Conservation (phyloP, 2,797 vertebrate genomes). For the Micrastur ruficollis region DNA sequence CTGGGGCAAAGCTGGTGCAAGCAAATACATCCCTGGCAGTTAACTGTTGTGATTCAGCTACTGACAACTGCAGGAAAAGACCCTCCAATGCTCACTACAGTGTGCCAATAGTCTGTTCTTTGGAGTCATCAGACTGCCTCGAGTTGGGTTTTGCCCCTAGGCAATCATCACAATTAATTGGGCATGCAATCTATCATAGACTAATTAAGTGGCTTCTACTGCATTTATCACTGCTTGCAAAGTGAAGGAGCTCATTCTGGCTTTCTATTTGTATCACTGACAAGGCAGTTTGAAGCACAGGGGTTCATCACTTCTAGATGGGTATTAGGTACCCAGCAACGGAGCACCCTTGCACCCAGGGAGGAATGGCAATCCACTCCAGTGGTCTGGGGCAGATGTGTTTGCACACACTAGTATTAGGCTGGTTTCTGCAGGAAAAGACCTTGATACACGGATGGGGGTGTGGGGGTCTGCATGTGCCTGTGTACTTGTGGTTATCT, state of each 20-base stretch:
- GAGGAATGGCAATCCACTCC: not conserved
- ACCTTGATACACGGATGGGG: not conserved
- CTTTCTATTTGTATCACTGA: not conserved
- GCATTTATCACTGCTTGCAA: slow-evolving; percentile 21
- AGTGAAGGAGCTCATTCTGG: not conserved
- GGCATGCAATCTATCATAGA: slow-evolving; percentile 48
- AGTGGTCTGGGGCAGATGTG: not conserved
- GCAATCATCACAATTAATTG: slow-evolving; percentile 64
- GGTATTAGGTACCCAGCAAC: not conserved
- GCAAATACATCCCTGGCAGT: not conserved
- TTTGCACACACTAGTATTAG: not conserved
- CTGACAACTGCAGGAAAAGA: not conserved
- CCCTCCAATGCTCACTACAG: not conserved
- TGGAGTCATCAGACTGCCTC: not conserved
- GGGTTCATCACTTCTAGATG: not conserved
- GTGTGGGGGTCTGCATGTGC: fast-evolving
- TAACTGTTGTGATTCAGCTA: not conserved
- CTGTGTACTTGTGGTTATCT: fast-evolving
- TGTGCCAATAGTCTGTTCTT: slow-evolving; percentile 8
- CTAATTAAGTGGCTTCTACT: slow-evolving; percentile 53
- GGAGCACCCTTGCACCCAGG: not conserved
- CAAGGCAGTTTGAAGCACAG: not conserved
- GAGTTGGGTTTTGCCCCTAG: slow-evolving; percentile 7
- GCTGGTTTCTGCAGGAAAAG: not conserved
- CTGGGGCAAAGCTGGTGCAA: not conserved